Conservation (phyloP, 37 sponge, comb jelly and placozoan species). For the Geodia barretti region DNA sequence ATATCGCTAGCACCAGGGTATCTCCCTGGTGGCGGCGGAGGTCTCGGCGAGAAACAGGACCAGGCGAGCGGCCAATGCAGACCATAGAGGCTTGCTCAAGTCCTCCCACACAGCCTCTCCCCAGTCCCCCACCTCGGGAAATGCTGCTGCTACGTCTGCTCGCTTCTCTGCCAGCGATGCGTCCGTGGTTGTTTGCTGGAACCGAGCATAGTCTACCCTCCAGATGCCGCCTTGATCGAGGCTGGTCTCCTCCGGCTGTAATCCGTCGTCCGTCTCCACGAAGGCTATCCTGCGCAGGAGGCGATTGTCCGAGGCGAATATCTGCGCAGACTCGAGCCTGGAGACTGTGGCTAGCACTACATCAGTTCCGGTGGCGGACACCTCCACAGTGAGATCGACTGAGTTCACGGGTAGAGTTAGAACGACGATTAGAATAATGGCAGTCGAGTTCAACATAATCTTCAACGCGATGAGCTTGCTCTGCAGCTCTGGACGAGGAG, state of each 20-base stretch:
- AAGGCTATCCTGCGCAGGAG: slow-evolving; percentile 43
- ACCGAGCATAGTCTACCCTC: slow-evolving; percentile 24
- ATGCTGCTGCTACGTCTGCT: neutral
- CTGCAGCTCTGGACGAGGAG: no score
- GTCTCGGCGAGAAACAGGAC: neutral
- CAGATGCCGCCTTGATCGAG: slow-evolving; percentile 44
- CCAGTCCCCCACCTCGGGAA: slow-evolving; percentile 36
- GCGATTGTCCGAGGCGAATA: slow-evolving; percentile 37
- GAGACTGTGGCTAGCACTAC: slow-evolving; percentile 30
- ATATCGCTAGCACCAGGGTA: no score
- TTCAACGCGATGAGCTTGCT: no score
- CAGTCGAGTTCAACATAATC: no score
- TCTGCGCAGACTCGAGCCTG: neutral
- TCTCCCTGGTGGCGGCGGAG: no score
- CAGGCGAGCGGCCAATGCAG: slow-evolving; percentile 43
- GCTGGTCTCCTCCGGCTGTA: neutral
- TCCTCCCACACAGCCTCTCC: slow-evolving; percentile 1
- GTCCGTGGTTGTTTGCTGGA: neutral
- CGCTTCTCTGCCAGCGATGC: slow-evolving; percentile 4
- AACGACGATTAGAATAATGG: no score
- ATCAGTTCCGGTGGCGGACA: slow-evolving; percentile 11
- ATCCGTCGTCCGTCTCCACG: slow-evolving; percentile 38
- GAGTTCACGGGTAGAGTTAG: no score
- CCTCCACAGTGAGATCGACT: slow-evolving; percentile 13
- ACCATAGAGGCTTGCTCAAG: slow-evolving; percentile 20